Base-by-base conservation (phyloP, 2,888 invertebrate species). In the Hofmannophila pseudospretella region DNA sequence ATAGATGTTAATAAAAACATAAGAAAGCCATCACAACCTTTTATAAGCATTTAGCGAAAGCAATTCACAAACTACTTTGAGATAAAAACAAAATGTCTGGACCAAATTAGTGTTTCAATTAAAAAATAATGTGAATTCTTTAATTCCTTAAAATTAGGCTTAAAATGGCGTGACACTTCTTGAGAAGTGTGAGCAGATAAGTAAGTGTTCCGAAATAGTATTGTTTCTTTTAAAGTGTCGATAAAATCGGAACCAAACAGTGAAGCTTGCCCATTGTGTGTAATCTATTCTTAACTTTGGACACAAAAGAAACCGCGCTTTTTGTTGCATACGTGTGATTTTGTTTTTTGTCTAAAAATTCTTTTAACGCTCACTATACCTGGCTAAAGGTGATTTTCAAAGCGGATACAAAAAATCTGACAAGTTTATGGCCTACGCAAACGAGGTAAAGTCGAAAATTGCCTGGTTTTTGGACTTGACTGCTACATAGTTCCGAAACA, bases 221-320 rank as follows among this genome's bases (percentile, higher is more conserved):
- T 57, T 60, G 60, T 64, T 70, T 64, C 66, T 64, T 67, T 23
- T 61, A 50, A 63, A 67, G 60, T 49, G 56, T 55, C 63, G 74
- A 78, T 79, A 81, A 70, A 76, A 78, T 75, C 71, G 47, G 64
- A 65, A 60, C 62, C 65, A 67, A 72, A 77, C 70, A 71, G 44
- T 62, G 46, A 76, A 74, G 74, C 74, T 74, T 61, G 72, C 60
- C 65, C 71, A 62, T 74, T 71, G 64, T 64, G 52, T 71, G 67
- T 80, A 77, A 78, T 76, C 74, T 71, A 54, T 60, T 58, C 63
- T 65, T 60, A 61, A 57, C 66, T 49, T 49, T 73, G 58, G 52
- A 58, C 49, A 75, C 73, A 81, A 84, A 73, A 71, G 77, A 67
- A 71, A 75, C 81, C 79, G 81, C 79, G 49, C 47, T 67, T 76